phyloP scores from a whole-genome alignment of 2,797 vertebrate species.

The Gobio occitaniae region DNA sequence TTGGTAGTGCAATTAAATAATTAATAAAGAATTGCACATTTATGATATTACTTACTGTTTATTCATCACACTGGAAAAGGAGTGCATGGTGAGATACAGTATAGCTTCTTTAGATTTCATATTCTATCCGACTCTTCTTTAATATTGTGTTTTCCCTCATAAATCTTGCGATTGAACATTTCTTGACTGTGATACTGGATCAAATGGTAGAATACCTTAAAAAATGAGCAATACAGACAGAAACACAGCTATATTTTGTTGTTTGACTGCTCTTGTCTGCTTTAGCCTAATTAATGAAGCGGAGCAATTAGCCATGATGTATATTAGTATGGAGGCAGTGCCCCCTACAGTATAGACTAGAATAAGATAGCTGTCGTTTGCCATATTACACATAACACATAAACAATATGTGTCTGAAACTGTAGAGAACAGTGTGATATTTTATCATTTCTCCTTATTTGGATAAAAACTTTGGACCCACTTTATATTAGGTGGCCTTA shows the following conservation, averaged over 20 bases:
- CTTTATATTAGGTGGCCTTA: no score
- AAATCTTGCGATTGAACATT: neutral
- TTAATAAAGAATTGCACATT: neutral
- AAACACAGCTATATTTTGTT: neutral
- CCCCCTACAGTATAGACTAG: slow-evolving; percentile 63
- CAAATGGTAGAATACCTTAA: neutral
- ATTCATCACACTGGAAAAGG: neutral
- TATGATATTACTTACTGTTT: neutral
- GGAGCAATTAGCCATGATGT: slow-evolving; percentile 50
- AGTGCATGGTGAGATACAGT: neutral
- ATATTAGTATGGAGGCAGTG: slow-evolving; percentile 62
- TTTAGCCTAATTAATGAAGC: slow-evolving; percentile 45
- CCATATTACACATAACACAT: neutral
- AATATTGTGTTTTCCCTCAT: no score
- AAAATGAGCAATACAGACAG: neutral
- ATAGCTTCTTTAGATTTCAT: no score
- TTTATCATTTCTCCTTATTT: no score
- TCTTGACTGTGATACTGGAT: neutral
- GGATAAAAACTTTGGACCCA: no score
- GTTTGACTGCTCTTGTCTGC: neutral
- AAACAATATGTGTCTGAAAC: neutral
- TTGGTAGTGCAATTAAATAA: neutral
- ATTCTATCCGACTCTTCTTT: no score
- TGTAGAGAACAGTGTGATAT: neutral
- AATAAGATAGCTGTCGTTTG: slow-evolving; percentile 19